A percentile compares a stretch with the other conserved stretches of the same genome.
Evolutionary conservation across 1,140 invertebrate genomes (phyloP).

Genomic region (Solenopsis invicta): DNA sequence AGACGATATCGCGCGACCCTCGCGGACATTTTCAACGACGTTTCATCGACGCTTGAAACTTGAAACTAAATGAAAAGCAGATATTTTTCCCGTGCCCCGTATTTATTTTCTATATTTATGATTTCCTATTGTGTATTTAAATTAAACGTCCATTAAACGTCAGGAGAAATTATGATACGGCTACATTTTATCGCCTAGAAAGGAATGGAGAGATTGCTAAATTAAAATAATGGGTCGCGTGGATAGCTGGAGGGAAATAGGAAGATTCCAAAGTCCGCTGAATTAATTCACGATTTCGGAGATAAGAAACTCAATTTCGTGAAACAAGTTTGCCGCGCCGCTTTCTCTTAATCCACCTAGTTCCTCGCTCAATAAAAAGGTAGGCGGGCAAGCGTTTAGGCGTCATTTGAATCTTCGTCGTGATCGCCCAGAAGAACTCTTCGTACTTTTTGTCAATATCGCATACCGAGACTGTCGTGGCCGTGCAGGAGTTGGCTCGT

Average conservation of each 20-base stretch:
- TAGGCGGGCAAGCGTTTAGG: neutral
- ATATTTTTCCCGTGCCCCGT: neutral
- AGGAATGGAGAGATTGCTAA: neutral
- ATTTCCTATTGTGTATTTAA: neutral
- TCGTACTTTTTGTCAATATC: constrained; percentile 45
- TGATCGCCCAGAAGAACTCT: neutral
- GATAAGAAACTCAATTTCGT: constrained; percentile 44
- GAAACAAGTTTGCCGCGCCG: neutral
- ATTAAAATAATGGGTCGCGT: neutral
- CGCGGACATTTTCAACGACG: neutral
- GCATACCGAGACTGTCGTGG: constrained; percentile 94
- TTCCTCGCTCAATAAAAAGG: neutral
- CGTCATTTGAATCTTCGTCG: neutral
- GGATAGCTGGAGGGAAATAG: neutral
- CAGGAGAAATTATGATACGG: neutral
- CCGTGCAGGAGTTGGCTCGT: constrained; percentile 93
- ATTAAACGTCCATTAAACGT: neutral
- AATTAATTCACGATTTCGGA: constrained; percentile 29
- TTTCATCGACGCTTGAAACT: neutral
- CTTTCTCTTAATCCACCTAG: constrained; percentile 13
- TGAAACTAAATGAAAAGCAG: neutral
- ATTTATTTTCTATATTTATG: neutral
- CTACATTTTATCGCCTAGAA: neutral
- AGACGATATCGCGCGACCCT: neutral
- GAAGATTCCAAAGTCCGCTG: neutral